phyloP scores from a whole-genome alignment of 2,888 invertebrate species.

The Metallyticus violacea region DNA sequence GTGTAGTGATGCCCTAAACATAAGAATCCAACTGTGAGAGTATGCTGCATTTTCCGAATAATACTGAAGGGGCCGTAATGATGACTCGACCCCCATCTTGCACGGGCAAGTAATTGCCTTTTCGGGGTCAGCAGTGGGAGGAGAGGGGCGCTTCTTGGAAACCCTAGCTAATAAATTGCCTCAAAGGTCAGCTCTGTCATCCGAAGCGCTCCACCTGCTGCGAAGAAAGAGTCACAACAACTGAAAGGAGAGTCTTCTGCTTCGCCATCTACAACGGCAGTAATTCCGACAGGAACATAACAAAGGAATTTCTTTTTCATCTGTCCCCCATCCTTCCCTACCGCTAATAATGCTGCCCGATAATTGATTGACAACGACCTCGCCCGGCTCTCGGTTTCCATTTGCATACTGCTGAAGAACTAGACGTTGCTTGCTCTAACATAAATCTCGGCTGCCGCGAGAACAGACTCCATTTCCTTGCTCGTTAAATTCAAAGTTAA shows the following conservation, averaged over 20 bases:
- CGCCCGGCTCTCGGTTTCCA: conserved; percentile 7
- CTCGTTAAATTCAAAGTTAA: background rate
- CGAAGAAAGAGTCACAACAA: background rate
- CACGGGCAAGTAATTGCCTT: background rate
- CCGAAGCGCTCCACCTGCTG: background rate
- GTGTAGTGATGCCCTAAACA: no score
- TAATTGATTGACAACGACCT: background rate
- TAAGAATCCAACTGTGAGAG: no score
- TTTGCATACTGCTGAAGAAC: background rate
- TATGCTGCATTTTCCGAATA: no score
- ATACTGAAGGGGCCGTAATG: background rate
- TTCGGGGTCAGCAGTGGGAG: background rate
- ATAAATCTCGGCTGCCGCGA: background rate
- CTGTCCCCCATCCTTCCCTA: no score
- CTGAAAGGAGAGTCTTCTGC: background rate
- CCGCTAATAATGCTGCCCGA: background rate
- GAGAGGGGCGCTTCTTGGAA: background rate
- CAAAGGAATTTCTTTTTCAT: background rate
- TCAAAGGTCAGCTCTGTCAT: background rate
- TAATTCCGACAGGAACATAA: background rate
- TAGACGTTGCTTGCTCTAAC: background rate
- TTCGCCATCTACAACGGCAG: background rate
- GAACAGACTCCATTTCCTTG: background rate
- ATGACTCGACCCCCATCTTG: background rate
- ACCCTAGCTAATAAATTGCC: background rate